Base-by-base conservation (phyloP, 2,888 invertebrate species). In the Isoperla grammatica region DNA sequence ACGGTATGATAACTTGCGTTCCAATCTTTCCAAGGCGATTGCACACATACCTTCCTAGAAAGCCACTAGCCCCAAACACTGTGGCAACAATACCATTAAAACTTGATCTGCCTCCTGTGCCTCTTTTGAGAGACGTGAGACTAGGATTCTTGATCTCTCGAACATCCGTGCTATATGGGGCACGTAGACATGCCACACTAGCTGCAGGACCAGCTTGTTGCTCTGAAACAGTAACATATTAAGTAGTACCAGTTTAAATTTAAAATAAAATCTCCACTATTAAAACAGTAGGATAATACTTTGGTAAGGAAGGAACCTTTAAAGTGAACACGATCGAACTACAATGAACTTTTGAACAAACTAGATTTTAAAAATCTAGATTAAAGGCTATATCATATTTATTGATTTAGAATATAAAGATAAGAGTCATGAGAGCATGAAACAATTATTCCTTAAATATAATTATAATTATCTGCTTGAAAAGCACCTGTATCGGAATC, bases 1-100 rank as follows among this genome's bases (percentile, higher is more conserved):
- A 95, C 1, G 99, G 97, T 65, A 97, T 73, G 65, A 99, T 90
- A 74, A 86, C 86, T 82, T 94, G 94, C 1, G 86, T 81, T 15
- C 94, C 92, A 66, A 81, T 82, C 76, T 89, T 93, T 69, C 96
- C 98, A 57, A 99, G 78, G 69, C 87, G 85, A 72, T 95, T 96
- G 73, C 90, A 87, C 13, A 98, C 83, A 78, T 88, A 87, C 65
- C 85, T 80, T 0, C 98, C 99, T 1, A 97, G 76, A 70, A 93
- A 94, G 1, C 98, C 98, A 37, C 87, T 86, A 59, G 85, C 84
- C 56, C 98, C 98, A 74, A 98, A 97, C 1, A 99, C 90, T n/a
- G 99, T 99, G n/a, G 93, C 95, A 1, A 98, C 95, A 58, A 91
- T 81, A 0, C 99, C 99, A 76, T 90, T 98, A 74, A 98, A 99